Evolutionary conservation across 2,113 vertebrate species (phyloP).

Genomic region (Myanophis thanlyinensis): DNA sequence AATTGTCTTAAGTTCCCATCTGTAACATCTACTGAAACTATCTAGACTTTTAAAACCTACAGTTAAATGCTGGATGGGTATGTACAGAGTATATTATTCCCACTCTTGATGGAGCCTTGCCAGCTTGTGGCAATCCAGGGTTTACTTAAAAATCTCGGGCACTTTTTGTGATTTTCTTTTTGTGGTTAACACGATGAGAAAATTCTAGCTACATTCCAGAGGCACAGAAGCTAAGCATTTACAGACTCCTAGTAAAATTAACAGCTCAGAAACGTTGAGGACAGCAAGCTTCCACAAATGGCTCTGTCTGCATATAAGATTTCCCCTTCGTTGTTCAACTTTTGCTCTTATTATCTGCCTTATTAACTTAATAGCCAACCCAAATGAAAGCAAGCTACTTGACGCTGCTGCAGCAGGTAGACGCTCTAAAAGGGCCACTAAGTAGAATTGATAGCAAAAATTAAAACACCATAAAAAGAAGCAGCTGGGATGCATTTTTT

Average conservation of each 20-base stretch:
- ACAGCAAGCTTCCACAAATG: neutral
- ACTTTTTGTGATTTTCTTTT: neutral
- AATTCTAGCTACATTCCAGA: neutral
- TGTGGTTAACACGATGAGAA: neutral
- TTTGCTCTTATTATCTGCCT: neutral
- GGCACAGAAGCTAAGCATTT: neutral
- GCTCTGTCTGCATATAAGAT: neutral
- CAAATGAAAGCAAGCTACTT: neutral
- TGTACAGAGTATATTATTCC: neutral
- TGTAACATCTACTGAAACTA: neutral
- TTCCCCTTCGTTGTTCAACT: neutral
- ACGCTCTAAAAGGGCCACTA: neutral
- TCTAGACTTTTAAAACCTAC: neutral
- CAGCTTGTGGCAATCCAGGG: neutral
- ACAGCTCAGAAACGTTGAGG: neutral
- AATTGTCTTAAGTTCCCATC: neutral
- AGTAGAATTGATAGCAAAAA: fast-evolving
- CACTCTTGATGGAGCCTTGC: neutral
- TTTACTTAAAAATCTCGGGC: neutral
- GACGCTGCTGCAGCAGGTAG: neutral
- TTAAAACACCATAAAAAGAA: neutral
- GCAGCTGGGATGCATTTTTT: neutral
- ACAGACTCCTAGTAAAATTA: neutral
- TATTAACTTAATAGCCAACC: neutral
- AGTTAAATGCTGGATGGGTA: neutral